Evolutionary conservation across 2,888 invertebrate species (phyloP).

Genomic region (Athrips mouffetella): DNA sequence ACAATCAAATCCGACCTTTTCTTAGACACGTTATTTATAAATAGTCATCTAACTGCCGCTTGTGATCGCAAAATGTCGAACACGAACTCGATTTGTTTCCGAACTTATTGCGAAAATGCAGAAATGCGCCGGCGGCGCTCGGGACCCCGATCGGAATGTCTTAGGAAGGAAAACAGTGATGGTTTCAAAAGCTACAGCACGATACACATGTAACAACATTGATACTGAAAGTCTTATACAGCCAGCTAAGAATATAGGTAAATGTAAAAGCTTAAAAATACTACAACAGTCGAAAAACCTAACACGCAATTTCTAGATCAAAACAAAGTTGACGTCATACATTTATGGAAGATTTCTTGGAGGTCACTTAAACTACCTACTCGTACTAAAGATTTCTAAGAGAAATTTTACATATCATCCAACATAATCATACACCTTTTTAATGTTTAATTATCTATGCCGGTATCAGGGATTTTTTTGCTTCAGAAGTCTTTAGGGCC

Average conservation of each 20-base stretch:
- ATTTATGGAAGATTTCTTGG: constrained; percentile 3
- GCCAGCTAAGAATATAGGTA: too few species aligned
- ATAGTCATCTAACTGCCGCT: constrained; percentile 70
- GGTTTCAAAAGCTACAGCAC: background rate
- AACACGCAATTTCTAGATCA: background rate
- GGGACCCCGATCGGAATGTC: constrained; percentile 36
- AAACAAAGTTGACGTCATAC: constrained; percentile 4
- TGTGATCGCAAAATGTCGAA: constrained; percentile 75
- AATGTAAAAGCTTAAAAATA: too few species aligned
- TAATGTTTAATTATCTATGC: too few species aligned
- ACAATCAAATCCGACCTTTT: constrained; percentile 78
- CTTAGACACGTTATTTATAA: constrained; percentile 75
- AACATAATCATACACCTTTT: too few species aligned
- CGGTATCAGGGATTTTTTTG: too few species aligned
- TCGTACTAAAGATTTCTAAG: too few species aligned
- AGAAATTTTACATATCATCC: too few species aligned
- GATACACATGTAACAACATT: background rate
- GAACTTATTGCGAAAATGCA: constrained; percentile 63
- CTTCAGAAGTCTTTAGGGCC: too few species aligned
- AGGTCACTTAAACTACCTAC: background rate
- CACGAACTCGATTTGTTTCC: constrained; percentile 73
- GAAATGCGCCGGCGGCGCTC: constrained; percentile 54
- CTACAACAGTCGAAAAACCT: too few species aligned
- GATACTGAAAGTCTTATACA: too few species aligned
- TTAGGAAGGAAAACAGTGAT: constrained; percentile 28